Base-by-base conservation (phyloP, 2,888 invertebrate species). In the Cephalotes varians region DNA sequence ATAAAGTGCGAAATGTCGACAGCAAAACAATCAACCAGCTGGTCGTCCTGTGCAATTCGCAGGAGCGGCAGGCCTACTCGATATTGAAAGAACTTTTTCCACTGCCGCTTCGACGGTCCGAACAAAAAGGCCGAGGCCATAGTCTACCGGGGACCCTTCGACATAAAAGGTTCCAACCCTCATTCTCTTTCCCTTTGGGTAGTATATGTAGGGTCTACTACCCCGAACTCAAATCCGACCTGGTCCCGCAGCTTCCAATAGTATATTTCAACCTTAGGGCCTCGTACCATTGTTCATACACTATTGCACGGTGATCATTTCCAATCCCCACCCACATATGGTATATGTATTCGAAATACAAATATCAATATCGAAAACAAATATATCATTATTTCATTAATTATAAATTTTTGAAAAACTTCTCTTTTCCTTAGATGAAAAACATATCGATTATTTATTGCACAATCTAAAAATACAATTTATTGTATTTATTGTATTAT, bases 101-200 rank as follows among this genome's bases (percentile, higher is more conserved):
- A 84, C 90, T 87, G 87, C 84, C 89, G 88, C 86, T 88, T 89
- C 87, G 87, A 88, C 87, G 85, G 87, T 72, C 80, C 88, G 84
- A 91, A 93, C 92, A 93, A 93, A 93, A 92, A 92, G 89, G 77
- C 86, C 87, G 80, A 85, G 84, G 87, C 91, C 91, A 90, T 88
- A 91, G 90, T 91, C 91, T 91, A 91, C 90, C 87, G 90, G 86
- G 91, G 91, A 91, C 93, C 93, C 93, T 84, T 91, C 89, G 88
- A 81, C 88, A 91, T 91, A 90, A 92, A 92, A 91, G 92, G 86
- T 83, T 91, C 88, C 87, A 89, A 90, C 91, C 90, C 91, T 90
- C 91, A 85, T 87, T 88, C 77, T 83, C 76, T 88, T 81, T 79
- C 80, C 60, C 73, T 60, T 79, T 73, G 79, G 76, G 86, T 56